phyloP scores from a whole-genome alignment of 2,797 vertebrate species.

The Danionella dracula region DNA sequence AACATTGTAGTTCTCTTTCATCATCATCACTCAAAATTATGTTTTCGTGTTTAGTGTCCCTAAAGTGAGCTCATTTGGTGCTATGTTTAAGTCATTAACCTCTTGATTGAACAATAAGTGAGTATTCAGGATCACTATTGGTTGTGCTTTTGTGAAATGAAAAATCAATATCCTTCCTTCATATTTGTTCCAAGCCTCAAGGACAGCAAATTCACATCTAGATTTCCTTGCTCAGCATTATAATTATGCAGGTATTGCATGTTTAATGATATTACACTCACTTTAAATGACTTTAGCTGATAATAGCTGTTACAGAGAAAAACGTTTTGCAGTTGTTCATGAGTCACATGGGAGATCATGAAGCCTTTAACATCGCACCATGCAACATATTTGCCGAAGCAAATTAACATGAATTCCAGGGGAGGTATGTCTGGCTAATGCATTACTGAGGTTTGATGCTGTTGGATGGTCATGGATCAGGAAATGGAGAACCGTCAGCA shows the following conservation, averaged over 20 bases:
- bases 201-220: conserved; percentile 34
- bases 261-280: conserved; percentile 36
- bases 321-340: background rate
- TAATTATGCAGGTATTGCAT: conserved; percentile 23
- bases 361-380: background rate
- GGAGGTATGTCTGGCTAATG: conserved; percentile 38
- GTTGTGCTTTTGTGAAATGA: conserved; percentile 43
- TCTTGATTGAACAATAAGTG: conserved; percentile 46
- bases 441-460: conserved; percentile 32
- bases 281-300: conserved; percentile 39
- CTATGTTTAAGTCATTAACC: conserved; percentile 36
- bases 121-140: conserved; percentile 43
- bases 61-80: conserved; percentile 18
- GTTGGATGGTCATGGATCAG: conserved; percentile 52
- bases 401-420: conserved; percentile 48
- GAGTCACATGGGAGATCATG: conserved; percentile 1
- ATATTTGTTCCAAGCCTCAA: conserved; percentile 32
- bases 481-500: conserved; percentile 64
- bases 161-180: conserved; percentile 45
- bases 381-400: conserved; percentile 11
- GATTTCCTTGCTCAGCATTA: conserved; percentile 11
- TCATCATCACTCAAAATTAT: conserved; percentile 20
- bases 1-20: conserved; percentile 47
- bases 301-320: conserved; percentile 3
- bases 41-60: conserved; percentile 6